A percentile compares a stretch with the other conserved stretches of the same genome.
Conservation (phyloP, 2,113 vertebrate species). For the Chamaea fasciata region DNA sequence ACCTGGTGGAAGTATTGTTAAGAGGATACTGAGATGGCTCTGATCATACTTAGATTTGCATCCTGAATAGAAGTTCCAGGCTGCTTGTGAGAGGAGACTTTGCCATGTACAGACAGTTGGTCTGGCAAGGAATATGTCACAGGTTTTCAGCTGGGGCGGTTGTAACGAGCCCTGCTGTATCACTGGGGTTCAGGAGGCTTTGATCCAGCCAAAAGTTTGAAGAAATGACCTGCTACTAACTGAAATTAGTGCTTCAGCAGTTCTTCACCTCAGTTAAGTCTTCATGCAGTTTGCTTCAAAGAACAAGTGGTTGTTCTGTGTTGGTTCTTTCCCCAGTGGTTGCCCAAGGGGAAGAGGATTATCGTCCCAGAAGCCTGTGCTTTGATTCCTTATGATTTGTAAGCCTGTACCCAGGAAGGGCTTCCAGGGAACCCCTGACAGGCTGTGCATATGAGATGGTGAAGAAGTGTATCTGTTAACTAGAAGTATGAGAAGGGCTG, state of each 20-base stretch:
- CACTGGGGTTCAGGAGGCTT: neutral
- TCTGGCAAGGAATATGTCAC: neutral
- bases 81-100: neutral
- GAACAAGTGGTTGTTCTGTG: neutral
- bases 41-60: neutral
- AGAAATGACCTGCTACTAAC: neutral
- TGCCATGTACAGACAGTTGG: neutral
- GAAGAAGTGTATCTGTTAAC: neutral
- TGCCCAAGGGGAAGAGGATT: neutral
- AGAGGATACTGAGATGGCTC: neutral
- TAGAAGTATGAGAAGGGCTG: neutral
- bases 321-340: neutral
- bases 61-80: neutral
- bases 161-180: neutral
- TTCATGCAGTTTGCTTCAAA: neutral
- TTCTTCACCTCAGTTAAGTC: conserved; percentile 7
- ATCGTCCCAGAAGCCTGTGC: neutral
- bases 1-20: neutral
- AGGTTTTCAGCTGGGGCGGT: neutral
- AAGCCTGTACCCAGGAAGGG: neutral
- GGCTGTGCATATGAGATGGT: neutral
- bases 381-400: neutral
- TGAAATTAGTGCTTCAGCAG: neutral
- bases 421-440: neutral
- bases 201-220: neutral